Conservation (phyloP, 2,113 vertebrate species). For the Calidris pygmaea region DNA sequence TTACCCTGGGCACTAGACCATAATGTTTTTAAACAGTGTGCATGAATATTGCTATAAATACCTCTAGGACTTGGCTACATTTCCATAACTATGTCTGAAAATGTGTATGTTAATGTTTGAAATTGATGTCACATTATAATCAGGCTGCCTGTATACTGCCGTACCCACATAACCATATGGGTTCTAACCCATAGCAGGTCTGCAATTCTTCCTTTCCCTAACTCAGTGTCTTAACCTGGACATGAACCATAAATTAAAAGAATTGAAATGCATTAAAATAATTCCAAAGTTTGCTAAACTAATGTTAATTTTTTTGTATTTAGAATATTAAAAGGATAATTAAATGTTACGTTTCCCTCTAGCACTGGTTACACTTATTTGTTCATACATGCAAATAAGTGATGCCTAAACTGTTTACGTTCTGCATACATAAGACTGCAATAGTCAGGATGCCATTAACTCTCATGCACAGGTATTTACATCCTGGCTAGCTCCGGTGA, state of each 20-base stretch:
- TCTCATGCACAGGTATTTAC: not conserved
- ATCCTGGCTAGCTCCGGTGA: not conserved
- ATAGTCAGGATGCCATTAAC: not conserved
- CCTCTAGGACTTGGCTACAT: not conserved
- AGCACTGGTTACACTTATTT: not conserved
- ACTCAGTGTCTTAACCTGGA: not conserved
- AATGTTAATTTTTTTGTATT: not conserved
- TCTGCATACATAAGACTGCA: not conserved
- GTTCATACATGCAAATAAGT: not conserved
- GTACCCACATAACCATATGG: not conserved
- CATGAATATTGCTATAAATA: not conserved
- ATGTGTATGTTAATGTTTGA: not conserved
- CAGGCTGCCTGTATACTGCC: not conserved
- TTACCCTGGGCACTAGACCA: not conserved
- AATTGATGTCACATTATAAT: not conserved
- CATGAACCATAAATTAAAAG: not conserved
- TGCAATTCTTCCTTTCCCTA: not conserved
- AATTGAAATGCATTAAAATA: not conserved
- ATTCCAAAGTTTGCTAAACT: not conserved
- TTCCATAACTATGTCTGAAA: not conserved
- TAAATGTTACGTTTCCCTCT: not conserved
- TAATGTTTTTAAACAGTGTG: not conserved
- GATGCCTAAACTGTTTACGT: not conserved
- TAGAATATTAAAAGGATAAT: not conserved
- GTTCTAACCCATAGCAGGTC: not conserved